These are phyloP conservation scores for Imbricaverruca yamaguchii DNA, from an alignment of 2,888 invertebrate genomes.

Conservation along the genomic window DNA sequence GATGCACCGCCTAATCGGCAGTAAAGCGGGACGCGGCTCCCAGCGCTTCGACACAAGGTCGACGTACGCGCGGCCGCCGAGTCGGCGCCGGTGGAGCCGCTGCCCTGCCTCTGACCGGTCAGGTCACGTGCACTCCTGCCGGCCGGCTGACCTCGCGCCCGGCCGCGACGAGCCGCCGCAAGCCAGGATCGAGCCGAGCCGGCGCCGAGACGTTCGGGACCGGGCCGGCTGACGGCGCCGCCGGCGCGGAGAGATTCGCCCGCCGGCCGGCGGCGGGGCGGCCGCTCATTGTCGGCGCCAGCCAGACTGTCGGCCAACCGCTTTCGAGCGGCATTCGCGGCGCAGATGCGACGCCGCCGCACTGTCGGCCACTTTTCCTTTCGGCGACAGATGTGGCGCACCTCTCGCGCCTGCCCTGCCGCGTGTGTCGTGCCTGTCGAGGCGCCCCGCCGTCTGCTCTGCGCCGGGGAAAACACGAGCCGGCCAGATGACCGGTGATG, in stretches of 20 bases:
- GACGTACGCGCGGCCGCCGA: neutral
- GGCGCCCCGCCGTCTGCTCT: neutral
- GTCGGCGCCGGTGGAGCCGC: neutral
- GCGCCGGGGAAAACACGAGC: neutral
- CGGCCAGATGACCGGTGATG: no score
- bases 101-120: neutral
- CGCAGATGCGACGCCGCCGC: neutral
- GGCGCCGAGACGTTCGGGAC: no score
- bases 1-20: neutral
- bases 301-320: no score
- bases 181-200: no score
- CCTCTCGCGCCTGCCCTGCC: neutral
- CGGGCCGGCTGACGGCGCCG: neutral
- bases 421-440: neutral
- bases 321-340: no score
- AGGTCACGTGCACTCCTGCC: neutral
- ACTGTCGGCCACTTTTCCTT: constrained; percentile 1
- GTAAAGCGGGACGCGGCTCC: neutral
- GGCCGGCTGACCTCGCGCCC: neutral
- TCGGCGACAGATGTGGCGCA: neutral
- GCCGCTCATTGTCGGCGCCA: neutral
- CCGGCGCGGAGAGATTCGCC: neutral
- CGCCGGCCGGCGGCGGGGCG: neutral
- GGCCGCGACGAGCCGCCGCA: no score
- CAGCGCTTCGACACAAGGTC: neutral